These are phyloP conservation scores for Ictidomys tridecemlineatus DNA, from an alignment of 2,113 vertebrate species.

Conservation along the genomic window DNA sequence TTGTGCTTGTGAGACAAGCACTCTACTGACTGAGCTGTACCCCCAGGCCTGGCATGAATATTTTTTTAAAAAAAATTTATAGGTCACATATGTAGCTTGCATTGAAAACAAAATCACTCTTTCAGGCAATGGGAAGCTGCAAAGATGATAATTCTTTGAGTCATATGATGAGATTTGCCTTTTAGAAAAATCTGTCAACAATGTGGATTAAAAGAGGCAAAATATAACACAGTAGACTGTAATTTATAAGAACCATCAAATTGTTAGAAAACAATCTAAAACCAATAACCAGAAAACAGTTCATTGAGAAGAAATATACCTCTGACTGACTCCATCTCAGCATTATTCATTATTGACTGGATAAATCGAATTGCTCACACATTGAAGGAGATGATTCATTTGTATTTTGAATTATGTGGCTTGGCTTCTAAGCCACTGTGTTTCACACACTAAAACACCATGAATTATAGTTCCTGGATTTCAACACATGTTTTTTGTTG, in stretches of 20 bases:
- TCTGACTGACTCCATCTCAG: constrained; percentile 53
- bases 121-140: background rate
- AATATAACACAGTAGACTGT: background rate
- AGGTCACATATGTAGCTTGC: background rate
- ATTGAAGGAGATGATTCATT: constrained; percentile 50
- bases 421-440: background rate
- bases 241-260: constrained; percentile 54
- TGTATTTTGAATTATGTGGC: constrained; percentile 14
- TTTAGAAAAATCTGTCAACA: background rate
- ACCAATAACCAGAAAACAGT: constrained; percentile 50
- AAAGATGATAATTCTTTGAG: constrained; percentile 33
- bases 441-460: background rate
- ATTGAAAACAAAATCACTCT: constrained; percentile 13
- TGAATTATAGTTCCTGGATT: background rate
- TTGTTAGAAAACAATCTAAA: constrained; percentile 72
- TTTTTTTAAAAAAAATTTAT: background rate
- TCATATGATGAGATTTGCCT: constrained; percentile 41
- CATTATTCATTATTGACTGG: constrained; percentile 57
- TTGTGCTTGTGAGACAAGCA: too few species aligned
- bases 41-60: background rate
- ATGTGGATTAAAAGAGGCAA: background rate
- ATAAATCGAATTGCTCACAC: constrained; percentile 52
- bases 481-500: background rate
- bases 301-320: constrained; percentile 63
- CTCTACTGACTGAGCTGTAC: too few species aligned